Evolutionary conservation across 2,113 vertebrate genomes (phyloP), one percentile per base, ranked within the genome.

Genomic region (Sardina pilchardus): DNA sequence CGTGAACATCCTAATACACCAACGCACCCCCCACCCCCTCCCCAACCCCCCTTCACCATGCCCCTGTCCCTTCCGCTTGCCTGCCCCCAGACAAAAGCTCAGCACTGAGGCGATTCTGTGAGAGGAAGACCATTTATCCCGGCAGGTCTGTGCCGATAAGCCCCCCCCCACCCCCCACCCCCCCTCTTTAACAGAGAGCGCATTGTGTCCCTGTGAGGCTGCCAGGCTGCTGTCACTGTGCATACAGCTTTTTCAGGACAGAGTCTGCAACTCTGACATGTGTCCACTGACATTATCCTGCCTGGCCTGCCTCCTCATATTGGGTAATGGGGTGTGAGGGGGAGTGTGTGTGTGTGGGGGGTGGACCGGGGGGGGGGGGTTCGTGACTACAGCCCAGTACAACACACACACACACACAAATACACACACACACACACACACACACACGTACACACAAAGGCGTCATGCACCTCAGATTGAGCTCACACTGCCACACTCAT

Each of bases 241-340:
- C 91, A 91, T 92, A 93, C 92, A 92, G 93, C 91, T 94, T 91
- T 91, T 90, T 93, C 90, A 92, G 91, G 90, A 91, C 91, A 92
- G 85, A 86, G 92, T 90, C 92, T 93, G 91, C 88, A 91, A 91
- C 93, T 92, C 90, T 92, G 93, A 94, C 93, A 92, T 93, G 92
- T 93, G 93, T 94, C 94, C 90, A 90, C 90, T 91, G 93, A 91
- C 92, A 92, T 93, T 93, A 94, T 88, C 91, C 90, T 89, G 90
- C 92, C 90, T 90, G 48, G 36, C 34, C 78, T 30, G 53, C 39
- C n/a, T 88, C 88, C 86, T 93, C 91, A 93, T 91, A 89, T 88
- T 78, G 91, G 91, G 90, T 93, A 94, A 94, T 93, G 92, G 91
- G 86, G 90, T 93, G 93, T 92, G 92, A 94, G 93, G 91, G 90